A percentile compares a stretch with the other conserved stretches of the same genome.
Evolutionary conservation across 2,888 invertebrate species (phyloP).

Genomic region (Isoperla grammatica): DNA sequence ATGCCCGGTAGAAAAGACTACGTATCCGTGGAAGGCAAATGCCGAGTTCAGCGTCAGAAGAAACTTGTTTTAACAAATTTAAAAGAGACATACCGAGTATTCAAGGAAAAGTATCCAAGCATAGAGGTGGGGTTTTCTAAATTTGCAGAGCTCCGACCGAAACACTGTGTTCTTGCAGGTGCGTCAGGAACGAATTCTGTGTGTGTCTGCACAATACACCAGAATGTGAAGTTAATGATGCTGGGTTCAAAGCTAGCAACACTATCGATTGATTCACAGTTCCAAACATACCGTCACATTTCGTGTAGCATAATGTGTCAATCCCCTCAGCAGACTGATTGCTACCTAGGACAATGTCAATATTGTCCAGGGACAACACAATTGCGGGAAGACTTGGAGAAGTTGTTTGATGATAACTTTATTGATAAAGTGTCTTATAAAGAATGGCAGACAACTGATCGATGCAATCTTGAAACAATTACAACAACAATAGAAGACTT

Average conservation of each 20-base stretch:
- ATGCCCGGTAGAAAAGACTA: slow-evolving; percentile 7
- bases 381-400: neutral
- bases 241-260: neutral
- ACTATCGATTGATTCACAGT: neutral
- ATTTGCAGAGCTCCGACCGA: slow-evolving; percentile 20
- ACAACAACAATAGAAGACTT: neutral
- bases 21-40: neutral
- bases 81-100: slow-evolving; percentile 8
- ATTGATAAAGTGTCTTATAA: neutral
- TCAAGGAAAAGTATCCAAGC: slow-evolving; percentile 10
- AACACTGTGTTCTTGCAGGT: slow-evolving; percentile 19
- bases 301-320: neutral
- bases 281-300: neutral
- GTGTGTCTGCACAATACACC: neutral
- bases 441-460: slow-evolving; percentile 1
- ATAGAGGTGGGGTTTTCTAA: slow-evolving; percentile 21
- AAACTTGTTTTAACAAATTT: neutral
- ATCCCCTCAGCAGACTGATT: neutral
- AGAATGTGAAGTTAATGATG: neutral
- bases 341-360: neutral
- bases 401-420: neutral
- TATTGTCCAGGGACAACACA: neutral
- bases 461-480: neutral
- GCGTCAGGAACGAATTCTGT: neutral
- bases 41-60: slow-evolving; percentile 12